These are phyloP conservation scores for Cirrhinus mrigala DNA, from an alignment of 2,797 vertebrate genomes.

Conservation along the genomic window DNA sequence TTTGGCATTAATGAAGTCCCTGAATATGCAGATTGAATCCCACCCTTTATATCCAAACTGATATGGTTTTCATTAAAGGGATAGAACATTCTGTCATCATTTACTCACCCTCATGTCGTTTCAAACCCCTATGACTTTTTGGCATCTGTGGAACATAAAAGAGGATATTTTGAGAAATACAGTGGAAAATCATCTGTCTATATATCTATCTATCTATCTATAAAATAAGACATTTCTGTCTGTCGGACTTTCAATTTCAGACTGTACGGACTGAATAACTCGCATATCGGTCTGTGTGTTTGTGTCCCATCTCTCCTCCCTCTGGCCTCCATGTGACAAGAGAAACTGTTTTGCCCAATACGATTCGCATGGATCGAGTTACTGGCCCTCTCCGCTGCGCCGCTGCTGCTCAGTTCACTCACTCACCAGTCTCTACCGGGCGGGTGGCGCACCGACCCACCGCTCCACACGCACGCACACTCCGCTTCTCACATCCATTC, in stretches of 20 bases:
- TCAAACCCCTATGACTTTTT: neutral
- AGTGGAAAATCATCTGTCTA: too few species aligned
- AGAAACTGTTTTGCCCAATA: conserved; percentile 66
- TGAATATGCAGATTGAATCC: conserved; percentile 38
- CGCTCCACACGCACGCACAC: conserved; percentile 55
- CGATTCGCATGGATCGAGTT: conserved; percentile 76
- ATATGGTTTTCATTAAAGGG: conserved; percentile 26
- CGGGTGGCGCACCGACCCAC: conserved; percentile 44
- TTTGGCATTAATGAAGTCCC: conserved; percentile 31
- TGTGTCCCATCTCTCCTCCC: conserved; percentile 52
- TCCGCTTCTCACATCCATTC: conserved; percentile 29
- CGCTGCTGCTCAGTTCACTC: conserved; percentile 71
- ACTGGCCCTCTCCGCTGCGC: conserved; percentile 71
- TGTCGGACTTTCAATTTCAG: conserved; percentile 11
- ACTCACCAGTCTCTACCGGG: conserved; percentile 72
- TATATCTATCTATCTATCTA: too few species aligned
- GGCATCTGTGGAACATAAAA: neutral
- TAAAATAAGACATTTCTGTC: neutral
- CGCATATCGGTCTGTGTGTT: conserved; percentile 23
- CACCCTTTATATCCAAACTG: conserved; percentile 27
- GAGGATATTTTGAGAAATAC: neutral
- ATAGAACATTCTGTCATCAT: neutral
- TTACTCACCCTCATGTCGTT: neutral
- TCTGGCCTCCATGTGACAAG: conserved; percentile 73
- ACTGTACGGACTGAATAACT: conserved; percentile 22